Base-by-base conservation (phyloP, 1,140 invertebrate genomes). In the Acyrthosiphon pisum region DNA sequence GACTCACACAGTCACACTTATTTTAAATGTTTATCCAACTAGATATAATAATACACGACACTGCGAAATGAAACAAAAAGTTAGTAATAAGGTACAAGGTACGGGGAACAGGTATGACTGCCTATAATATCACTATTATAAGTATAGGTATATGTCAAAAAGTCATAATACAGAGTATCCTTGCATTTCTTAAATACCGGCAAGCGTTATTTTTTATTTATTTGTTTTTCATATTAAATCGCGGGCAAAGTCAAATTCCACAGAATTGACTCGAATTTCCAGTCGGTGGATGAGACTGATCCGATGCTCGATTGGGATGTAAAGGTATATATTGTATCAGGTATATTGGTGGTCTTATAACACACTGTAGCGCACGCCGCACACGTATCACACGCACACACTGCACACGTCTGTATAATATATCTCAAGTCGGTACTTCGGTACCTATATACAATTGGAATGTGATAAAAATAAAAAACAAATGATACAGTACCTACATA, bases 401-500 rank as follows among this genome's bases (percentile, higher is more conserved):
- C 37, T 37, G 9, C 84, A 50, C 86, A 35, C 44, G 86, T 53
- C 48, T 86, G n/a, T 76, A 20, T 35, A n/a, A 76, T 76, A 88
- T 88, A 37, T 88, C 84, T 44, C 9, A 30, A 84, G 23, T 14
- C 44, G 41, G 30, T 53, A 53, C 50, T 9, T 18, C 48, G 48
- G 48, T 84, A 84, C 35, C 41, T 76, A 76, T 76, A 76, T n/a
- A 68, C 18, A 76, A 76, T 76, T 76, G 60, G 60, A 76, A 76
- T 76, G 60, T 76, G 60, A 76, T 76, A 76, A 76, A 84, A 84
- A 83, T 83, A 41, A 83, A 83, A 83, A 37, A 83, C 37, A 83
- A 83, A 83, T 37, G 37, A 83, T 83, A 83, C 60, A 50, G 86
- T 48, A 88, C n/a, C n/a, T n/a, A n/a, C 20, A 18, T 87, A 53